Evolutionary conservation across 2,888 invertebrate species (phyloP), one percentile per base, ranked within the genome.

Genomic region (Crossocerus cetratus): DNA sequence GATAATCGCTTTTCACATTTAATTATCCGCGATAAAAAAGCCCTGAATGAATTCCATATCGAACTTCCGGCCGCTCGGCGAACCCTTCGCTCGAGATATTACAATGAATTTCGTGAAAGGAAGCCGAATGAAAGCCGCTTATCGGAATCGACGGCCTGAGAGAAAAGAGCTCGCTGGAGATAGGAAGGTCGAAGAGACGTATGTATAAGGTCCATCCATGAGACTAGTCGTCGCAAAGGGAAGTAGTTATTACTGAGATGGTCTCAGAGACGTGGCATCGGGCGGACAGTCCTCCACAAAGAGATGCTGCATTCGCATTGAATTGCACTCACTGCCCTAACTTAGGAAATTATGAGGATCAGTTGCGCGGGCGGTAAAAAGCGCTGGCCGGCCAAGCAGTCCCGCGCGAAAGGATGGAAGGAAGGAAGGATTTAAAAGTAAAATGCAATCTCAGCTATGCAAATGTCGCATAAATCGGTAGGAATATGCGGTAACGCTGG

Each of bases 381-480:
- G 32, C 32, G 2, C 32, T 32, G 32, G 23, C 21, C 20, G 11
- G 45, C 43, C 2, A 16, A 8, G 8, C 16, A 5, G 22, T 42
- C 11, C 44, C 11, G 56, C 3, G 4, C 3, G 16, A 21, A 49
- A 11, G 18, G 49, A 11, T 65, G 72, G 76, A 61, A 65, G 61
- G 49, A 45, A 16, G 65, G 62, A 70, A 74, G 72, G 82, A 85
- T 85, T 85, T 85, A 80, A 85, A 85, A 85, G 85, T 85, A 85
- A 85, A 85, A 85, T 85, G 85, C 82, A 85, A 85, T 85, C 84
- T 83, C 76, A 80, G 82, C 80, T 82, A 84, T 83, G 85, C 76
- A 84, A 85, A 85, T 83, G 74, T 63, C 65, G 74, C 78, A 77
- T 81, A 81, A 85, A 84, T 82, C 83, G 82, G 62, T 73, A 63